Evolutionary conservation across 2,888 invertebrate species (phyloP).

Genomic region (Callosobruchus maculatus): DNA sequence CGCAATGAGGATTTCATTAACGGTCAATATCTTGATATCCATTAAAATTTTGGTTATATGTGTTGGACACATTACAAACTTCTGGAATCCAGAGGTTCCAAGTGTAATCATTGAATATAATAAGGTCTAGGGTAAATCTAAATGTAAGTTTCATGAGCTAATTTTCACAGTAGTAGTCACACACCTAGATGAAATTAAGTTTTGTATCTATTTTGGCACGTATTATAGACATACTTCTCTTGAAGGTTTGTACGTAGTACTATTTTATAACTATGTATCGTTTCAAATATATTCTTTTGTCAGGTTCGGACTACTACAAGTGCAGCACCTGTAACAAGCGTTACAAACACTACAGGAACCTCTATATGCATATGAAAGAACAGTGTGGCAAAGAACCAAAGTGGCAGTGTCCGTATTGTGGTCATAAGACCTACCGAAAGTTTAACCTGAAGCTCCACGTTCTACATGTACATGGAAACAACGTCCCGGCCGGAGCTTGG

Average conservation of each 20-base stretch:
- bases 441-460: conserved; percentile 29
- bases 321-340: conserved; percentile 35
- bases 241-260: neutral
- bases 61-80: no score
- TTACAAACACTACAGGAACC: conserved; percentile 24
- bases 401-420: conserved; percentile 26
- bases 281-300: neutral
- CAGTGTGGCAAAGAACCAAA: conserved; percentile 20
- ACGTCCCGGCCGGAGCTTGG: neutral
- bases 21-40: no score
- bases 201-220: no score
- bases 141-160: no score
- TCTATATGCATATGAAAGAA: conserved; percentile 27
- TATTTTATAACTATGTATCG: neutral
- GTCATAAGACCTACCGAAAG: conserved; percentile 27
- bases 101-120: no score
- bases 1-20: no score
- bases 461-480: conserved; percentile 35
- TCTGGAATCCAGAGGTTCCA: no score
- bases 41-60: no score
- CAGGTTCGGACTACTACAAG: neutral
- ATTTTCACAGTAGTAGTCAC: no score
- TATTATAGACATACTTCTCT: neutral
- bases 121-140: no score
- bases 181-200: no score